Percentiles rank a stretch among this genome's conserved stretches.
Conservation (phyloP, 1,140 invertebrate genomes). For the Tenebrio molitor region DNA sequence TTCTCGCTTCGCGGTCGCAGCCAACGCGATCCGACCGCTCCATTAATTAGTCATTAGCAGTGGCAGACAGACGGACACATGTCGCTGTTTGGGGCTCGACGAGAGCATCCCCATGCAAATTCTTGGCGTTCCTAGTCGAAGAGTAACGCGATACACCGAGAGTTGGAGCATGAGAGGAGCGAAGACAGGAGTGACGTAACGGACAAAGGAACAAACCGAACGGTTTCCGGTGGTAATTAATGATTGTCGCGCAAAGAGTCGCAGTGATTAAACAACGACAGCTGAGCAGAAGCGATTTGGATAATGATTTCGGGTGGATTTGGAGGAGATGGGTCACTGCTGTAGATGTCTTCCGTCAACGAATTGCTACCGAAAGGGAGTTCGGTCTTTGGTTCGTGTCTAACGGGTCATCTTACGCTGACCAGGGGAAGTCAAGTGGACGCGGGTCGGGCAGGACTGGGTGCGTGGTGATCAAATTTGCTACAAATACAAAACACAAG, state of each 20-base stretch:
- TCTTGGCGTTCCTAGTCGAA: not conserved
- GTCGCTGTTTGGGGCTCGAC: slow-evolving; percentile 5
- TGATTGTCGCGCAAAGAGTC: slow-evolving; percentile 22
- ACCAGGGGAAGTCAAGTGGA: too few relatives aligned
- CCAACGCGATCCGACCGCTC: slow-evolving; percentile 21
- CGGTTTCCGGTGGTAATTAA: slow-evolving; percentile 16
- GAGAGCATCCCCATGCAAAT: slow-evolving; percentile 11
- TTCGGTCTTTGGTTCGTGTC: too few relatives aligned
- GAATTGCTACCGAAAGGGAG: too few relatives aligned
- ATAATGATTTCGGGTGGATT: too few relatives aligned
- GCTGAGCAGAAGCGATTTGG: too few relatives aligned
- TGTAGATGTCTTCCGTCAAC: too few relatives aligned
- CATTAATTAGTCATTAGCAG: slow-evolving; percentile 44
- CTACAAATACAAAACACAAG: too few relatives aligned
- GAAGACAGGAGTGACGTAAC: not conserved
- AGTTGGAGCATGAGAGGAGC: not conserved
- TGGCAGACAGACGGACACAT: slow-evolving; percentile 40
- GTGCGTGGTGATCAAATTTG: too few relatives aligned
- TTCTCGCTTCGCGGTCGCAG: slow-evolving; percentile 35
- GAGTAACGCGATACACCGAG: not conserved
- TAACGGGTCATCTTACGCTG: too few relatives aligned
- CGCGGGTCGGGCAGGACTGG: too few relatives aligned
- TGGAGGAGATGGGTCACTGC: too few relatives aligned
- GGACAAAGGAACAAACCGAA: not conserved
- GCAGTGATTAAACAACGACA: too few relatives aligned